A percentile compares a stretch with the other conserved stretches of the same genome.
phyloP scores from a whole-genome alignment of 2,113 vertebrate genomes.

The Chloroceryle aenea region DNA sequence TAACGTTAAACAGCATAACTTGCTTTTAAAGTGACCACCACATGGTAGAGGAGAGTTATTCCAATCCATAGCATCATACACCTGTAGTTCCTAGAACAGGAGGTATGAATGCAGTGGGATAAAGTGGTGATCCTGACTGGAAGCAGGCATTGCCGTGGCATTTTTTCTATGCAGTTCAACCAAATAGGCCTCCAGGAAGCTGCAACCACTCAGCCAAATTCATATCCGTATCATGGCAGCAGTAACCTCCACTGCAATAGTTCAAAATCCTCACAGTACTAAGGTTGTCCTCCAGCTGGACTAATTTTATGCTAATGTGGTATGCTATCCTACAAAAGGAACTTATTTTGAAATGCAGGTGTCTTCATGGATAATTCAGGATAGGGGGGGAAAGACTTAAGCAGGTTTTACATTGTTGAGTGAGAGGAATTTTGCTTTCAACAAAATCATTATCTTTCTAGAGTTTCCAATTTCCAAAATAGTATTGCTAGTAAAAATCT shows the following conservation, averaged over 20 bases:
- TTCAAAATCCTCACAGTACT: background rate
- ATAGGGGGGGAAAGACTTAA: background rate
- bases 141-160: background rate
- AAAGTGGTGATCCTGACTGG: background rate
- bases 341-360: background rate
- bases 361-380: background rate
- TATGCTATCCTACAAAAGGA: background rate
- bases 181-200: background rate
- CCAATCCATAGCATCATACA: background rate
- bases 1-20: background rate
- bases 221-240: background rate
- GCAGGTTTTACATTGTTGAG: background rate
- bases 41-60: background rate
- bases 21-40: background rate
- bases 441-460: background rate
- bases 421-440: background rate
- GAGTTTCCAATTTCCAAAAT: background rate
- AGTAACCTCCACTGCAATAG: background rate
- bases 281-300: background rate
- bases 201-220: background rate
- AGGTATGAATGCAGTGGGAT: background rate
- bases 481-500: background rate
- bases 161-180: background rate
- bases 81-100: background rate
- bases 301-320: background rate